Evolutionary conservation across 2,888 invertebrate species (phyloP).

Genomic region (Asteroscopus sphinx): DNA sequence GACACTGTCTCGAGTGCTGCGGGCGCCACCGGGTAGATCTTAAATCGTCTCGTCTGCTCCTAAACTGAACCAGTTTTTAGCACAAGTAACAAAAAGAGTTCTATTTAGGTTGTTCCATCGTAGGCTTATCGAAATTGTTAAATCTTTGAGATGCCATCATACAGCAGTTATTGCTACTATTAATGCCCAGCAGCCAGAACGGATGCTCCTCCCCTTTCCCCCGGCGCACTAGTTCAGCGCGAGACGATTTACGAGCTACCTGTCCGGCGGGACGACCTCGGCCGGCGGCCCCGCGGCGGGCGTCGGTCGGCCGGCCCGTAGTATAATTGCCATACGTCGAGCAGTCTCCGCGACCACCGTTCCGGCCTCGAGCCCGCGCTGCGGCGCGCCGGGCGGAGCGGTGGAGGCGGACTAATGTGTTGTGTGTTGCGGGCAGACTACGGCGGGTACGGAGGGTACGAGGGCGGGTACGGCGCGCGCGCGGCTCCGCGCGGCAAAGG

Average conservation of each 20-base stretch:
- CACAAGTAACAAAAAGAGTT: neutral
- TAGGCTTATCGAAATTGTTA: neutral
- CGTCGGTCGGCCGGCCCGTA: conserved; percentile 25
- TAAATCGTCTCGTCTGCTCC: conserved; percentile 45
- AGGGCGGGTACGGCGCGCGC: conserved; percentile 96
- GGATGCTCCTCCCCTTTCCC: neutral
- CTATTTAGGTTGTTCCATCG: neutral
- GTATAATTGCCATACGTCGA: conserved; percentile 33
- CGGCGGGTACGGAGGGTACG: conserved; percentile 96
- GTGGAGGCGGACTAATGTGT: conserved; percentile 86
- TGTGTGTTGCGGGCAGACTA: conserved; percentile 93
- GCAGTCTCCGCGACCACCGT: conserved; percentile 50
- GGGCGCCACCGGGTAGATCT: conserved; percentile 35
- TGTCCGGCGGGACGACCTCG: conserved; percentile 17
- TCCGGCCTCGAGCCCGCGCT: conserved; percentile 35
- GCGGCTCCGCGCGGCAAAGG: conserved; percentile 97
- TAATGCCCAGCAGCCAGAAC: neutral
- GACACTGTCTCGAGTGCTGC: conserved; percentile 22
- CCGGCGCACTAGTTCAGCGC: conserved; percentile 8
- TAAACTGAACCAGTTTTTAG: no score
- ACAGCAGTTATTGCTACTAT: neutral
- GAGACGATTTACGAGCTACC: conserved; percentile 54
- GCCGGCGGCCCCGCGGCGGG: conserved; percentile 22
- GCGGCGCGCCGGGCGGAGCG: conserved; percentile 42
- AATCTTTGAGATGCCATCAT: no score